Evolutionary conservation across 1,140 invertebrate species (phyloP).

Genomic region (Monomorium pharaonis): DNA sequence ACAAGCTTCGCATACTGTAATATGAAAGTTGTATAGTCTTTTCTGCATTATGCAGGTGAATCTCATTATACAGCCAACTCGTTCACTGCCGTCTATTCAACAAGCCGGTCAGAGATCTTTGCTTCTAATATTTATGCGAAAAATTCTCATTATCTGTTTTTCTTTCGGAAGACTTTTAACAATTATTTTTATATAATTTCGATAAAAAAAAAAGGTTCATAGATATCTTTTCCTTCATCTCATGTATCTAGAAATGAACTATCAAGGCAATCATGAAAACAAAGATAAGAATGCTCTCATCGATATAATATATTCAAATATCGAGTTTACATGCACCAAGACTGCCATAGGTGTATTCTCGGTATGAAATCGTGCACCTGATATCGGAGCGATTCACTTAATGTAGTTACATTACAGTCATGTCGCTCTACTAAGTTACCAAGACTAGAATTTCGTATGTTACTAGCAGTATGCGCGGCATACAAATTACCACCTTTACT

Average conservation of each 20-base stretch:
- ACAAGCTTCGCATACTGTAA: constrained; percentile 2
- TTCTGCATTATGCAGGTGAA: constrained; percentile 45
- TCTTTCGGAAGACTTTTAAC: not conserved
- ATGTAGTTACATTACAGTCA: constrained; percentile 11
- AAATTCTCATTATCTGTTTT: not conserved
- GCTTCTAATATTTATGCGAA: not conserved
- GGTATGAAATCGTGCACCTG: not conserved
- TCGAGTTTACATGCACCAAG: not conserved
- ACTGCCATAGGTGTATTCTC: not conserved
- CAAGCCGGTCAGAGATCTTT: not conserved
- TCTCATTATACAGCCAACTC: constrained; percentile 28
- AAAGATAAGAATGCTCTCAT: not conserved
- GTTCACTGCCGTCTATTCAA: not conserved
- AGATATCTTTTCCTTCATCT: not conserved
- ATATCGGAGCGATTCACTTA: constrained; percentile 27
- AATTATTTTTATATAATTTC: not conserved
- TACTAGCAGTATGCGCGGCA: constrained; percentile 1
- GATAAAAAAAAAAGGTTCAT: not conserved
- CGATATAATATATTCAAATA: not conserved
- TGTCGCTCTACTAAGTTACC: not conserved
- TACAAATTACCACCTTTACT: constrained; percentile 47
- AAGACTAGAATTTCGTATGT: constrained; percentile 29
- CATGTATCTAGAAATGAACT: not conserved
- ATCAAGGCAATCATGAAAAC: not conserved
- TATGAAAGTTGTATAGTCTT: constrained; percentile 29